Evolutionary conservation across 2,113 vertebrate genomes (phyloP).

Genomic region (Trichechus manatus): DNA sequence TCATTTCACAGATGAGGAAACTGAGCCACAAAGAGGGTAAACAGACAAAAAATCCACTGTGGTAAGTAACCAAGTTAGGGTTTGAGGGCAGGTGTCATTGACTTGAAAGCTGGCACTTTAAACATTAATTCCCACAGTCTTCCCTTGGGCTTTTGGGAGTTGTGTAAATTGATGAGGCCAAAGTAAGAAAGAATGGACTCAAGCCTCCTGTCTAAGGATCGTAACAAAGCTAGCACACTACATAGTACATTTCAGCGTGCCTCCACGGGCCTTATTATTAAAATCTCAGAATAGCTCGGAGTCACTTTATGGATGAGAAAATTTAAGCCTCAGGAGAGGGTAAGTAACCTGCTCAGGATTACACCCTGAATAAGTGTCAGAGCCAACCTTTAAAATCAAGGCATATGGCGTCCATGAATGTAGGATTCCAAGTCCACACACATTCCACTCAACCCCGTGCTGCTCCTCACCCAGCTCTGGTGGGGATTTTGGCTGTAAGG

Average conservation of each 20-base stretch:
- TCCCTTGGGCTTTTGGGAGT: background rate
- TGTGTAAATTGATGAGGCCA: background rate
- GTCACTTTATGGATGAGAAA: constrained; percentile 15
- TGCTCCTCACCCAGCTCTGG: background rate
- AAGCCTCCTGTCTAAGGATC: background rate
- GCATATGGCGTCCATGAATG: accelerated
- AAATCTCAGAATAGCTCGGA: background rate
- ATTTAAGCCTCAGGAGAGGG: background rate
- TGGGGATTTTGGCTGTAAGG: no score
- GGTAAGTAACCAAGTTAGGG: background rate
- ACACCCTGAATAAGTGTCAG: background rate
- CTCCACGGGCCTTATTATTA: background rate
- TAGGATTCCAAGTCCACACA: background rate
- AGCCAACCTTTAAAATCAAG: background rate
- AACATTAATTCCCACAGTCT: background rate
- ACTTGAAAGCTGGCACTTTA: background rate
- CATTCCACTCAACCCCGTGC: background rate
- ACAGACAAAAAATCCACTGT: background rate
- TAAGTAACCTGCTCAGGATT: background rate
- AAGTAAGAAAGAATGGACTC: background rate
- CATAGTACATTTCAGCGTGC: background rate
- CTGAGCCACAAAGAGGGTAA: background rate
- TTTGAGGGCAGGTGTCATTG: background rate
- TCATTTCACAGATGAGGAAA: background rate
- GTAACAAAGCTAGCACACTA: background rate